Conservation (phyloP, 2,113 vertebrate species). For the Ctenodactylus gundi region DNA sequence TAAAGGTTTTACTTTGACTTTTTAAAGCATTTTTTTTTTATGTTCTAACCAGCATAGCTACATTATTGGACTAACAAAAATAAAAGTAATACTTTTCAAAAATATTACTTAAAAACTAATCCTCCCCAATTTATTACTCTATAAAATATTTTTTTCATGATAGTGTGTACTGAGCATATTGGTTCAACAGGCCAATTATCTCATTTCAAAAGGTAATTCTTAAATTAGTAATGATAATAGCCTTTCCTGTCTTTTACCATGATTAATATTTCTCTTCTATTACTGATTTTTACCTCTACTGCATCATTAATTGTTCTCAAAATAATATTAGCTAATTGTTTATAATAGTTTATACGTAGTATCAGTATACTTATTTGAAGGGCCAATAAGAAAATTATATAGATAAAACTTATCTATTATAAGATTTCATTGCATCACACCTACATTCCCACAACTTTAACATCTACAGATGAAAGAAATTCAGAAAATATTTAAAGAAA, state of each 20-base stretch:
- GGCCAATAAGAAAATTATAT: not conserved
- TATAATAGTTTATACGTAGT: not conserved
- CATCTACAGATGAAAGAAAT: constrained; percentile 72
- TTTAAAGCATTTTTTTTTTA: not conserved
- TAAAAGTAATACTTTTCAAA: not conserved
- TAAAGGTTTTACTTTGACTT: not conserved
- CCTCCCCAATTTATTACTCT: not conserved
- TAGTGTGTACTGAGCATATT: not conserved
- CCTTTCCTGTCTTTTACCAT: not conserved
- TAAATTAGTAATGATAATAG: not conserved
- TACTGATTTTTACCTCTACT: not conserved
- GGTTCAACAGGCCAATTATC: not conserved
- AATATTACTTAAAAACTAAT: not conserved
- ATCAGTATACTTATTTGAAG: not conserved
- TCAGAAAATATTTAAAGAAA: constrained; percentile 77
- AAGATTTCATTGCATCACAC: constrained; percentile 69
- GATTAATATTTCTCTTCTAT: constrained; percentile 19
- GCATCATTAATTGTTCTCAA: not conserved
- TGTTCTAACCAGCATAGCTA: not conserved
- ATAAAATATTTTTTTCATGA: not conserved
- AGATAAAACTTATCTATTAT: constrained; percentile 60
- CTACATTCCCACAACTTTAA: constrained; percentile 77
- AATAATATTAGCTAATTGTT: constrained; percentile 39
- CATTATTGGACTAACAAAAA: not conserved
- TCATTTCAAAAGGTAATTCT: constrained; percentile 28